Evolutionary conservation across 2,888 invertebrate genomes (phyloP), one percentile per base, ranked within the genome.

Genomic region (Troilus luridus): DNA sequence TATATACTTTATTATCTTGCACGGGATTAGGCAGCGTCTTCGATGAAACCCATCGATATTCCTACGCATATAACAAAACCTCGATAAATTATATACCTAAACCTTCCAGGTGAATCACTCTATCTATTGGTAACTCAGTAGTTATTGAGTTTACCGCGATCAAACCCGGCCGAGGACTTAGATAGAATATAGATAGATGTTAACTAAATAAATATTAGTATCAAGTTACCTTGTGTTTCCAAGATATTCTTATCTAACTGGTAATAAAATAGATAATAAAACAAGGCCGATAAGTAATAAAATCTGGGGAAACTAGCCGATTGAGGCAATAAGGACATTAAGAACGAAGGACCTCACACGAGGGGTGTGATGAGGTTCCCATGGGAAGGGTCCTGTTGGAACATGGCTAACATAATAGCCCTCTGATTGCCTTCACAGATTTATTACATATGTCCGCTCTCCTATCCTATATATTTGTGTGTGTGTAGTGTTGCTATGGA

Each of bases 391-490:
- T 12, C n/a, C 72, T 0, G 56, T 56, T n/a, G 11, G 56, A 19
- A 85, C 85, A n/a, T n/a, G 19, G n/a, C 85, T 85, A 85, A 85
- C 56, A 85, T 85, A 85, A 85, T 85, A 85, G 85, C 5, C 0
- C 56, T n/a, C 85, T 85, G 85, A 85, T 85, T 85, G 85, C 85
- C 56, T 85, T 56, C 56, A 85, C 85, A 85, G 85, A 85, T 85
- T 85, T 85, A 85, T 85, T 85, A 85, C 85, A 85, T 85, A 85
- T 85, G 85, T 85, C 56, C n/a, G 54, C 85, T 85, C n/a, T 56
- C 56, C 56, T 85, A n/a, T n/a, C 56, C 41, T 77, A 77, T 77
- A 77, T 41, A 77, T 77, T 41, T 41, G 41, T 41, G 41, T 41
- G 41, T 41, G 41, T 41, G 41, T 5, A 77, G 72, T 27, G 12